Conservation (phyloP, 2,888 invertebrate species). For the Heliconius cydno region DNA sequence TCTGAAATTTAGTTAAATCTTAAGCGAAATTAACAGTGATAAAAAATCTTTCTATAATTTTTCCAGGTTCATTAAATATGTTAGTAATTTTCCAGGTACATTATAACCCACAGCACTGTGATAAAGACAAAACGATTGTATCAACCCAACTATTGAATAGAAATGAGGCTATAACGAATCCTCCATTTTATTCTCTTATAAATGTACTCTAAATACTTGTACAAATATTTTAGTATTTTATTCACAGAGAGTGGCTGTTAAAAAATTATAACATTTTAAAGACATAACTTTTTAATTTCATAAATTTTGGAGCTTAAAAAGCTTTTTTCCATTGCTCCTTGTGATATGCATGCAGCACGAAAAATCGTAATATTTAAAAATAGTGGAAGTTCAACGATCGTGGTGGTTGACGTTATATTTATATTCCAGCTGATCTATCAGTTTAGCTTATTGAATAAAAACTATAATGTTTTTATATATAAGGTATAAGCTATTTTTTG, state of each 20-base stretch:
- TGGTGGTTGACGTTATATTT: not conserved
- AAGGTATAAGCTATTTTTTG: not conserved
- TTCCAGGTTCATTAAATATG: not conserved
- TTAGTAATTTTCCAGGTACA: no score
- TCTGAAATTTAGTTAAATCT: no score
- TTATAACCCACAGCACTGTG: not conserved
- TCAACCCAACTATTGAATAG: not conserved
- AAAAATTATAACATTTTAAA: not conserved
- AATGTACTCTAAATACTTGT: not conserved
- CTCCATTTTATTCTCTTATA: not conserved
- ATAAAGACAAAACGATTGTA: not conserved
- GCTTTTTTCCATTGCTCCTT: not conserved
- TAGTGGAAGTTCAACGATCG: slow-evolving; percentile 4
- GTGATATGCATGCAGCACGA: no score
- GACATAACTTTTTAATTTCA: not conserved
- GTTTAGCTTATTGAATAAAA: not conserved
- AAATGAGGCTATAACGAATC: not conserved
- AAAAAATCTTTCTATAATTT: not conserved
- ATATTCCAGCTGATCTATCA: not conserved
- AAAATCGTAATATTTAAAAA: slow-evolving; percentile 9
- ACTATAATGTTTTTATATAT: not conserved
- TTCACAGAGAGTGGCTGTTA: not conserved
- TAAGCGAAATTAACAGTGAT: no score
- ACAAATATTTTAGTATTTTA: no score
- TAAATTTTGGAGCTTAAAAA: slow-evolving; percentile 4